Percentiles rank a stretch among this genome's conserved stretches.
phyloP scores from a whole-genome alignment of 2,888 invertebrate species.

The Diaprepes abbreviatus region DNA sequence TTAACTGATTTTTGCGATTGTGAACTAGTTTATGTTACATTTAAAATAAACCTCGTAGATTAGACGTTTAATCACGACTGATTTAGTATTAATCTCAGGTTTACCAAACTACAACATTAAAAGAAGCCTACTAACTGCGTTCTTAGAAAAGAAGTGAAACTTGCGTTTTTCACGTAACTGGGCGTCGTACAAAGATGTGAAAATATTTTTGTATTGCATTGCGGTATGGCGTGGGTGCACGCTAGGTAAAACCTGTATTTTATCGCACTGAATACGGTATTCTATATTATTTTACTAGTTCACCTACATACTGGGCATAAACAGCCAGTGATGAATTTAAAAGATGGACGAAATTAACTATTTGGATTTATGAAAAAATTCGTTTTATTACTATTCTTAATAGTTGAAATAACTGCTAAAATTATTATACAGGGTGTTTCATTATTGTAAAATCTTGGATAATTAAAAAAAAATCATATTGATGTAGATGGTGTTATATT shows the following conservation, averaged over 20 bases:
- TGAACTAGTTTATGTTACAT: no score
- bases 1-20: no score
- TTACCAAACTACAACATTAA: background rate
- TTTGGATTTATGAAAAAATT: no score
- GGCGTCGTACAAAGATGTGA: constrained; percentile 37
- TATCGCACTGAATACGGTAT: constrained; percentile 31
- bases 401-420: no score
- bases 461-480: no score
- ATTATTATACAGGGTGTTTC: no score
- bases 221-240: constrained; percentile 21
- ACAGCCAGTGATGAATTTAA: no score
- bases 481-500: no score
- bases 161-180: constrained; percentile 29
- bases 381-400: no score
- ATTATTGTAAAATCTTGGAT: no score
- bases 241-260: constrained; percentile 26
- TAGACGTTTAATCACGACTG: background rate
- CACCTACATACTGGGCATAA: constrained; percentile 19
- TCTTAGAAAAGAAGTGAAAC: constrained; percentile 33
- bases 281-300: constrained; percentile 30
- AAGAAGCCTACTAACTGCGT: constrained; percentile 23
- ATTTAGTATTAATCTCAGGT: background rate
- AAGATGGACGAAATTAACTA: no score
- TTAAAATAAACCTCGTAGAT: background rate
- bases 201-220: constrained; percentile 32